These are phyloP conservation scores for Sebastes miniatus DNA, from an alignment of 2,797 vertebrate genomes.

Conservation along the genomic window DNA sequence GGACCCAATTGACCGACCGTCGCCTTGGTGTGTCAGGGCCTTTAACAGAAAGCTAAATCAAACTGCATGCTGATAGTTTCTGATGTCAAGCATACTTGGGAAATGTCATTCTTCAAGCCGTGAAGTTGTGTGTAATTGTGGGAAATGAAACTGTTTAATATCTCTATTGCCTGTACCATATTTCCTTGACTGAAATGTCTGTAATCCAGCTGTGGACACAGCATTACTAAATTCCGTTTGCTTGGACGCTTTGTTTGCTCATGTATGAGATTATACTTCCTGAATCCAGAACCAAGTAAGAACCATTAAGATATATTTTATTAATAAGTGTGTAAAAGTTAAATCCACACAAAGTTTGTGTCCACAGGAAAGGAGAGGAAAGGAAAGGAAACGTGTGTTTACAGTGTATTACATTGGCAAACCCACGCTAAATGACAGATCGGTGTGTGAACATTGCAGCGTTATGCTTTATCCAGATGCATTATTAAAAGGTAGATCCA, in stretches of 20 bases:
- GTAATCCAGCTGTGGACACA: not conserved
- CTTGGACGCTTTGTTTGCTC: conserved; percentile 1
- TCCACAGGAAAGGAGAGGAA: not conserved
- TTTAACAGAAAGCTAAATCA: not conserved
- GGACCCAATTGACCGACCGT: too few species aligned
- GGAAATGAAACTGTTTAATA: not conserved
- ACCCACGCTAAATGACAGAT: not conserved
- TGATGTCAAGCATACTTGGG: not conserved
- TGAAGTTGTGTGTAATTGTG: not conserved
- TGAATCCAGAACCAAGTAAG: not conserved
- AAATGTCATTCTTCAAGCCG: not conserved
- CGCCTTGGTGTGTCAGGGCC: not conserved
- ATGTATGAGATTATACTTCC: conserved; percentile 17
- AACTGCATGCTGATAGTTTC: not conserved
- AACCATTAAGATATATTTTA: conserved; percentile 10
- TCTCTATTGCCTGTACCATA: not conserved
- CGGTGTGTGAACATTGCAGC: not conserved
- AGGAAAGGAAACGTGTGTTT: not conserved
- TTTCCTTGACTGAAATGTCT: not conserved
- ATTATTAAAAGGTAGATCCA: conserved; percentile 13
- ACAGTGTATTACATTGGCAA: not conserved
- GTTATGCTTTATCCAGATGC: conserved; percentile 3
- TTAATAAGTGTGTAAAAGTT: conserved; percentile 3
- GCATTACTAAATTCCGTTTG: not conserved
- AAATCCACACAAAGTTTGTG: not conserved